Conservation (phyloP, 2,888 invertebrate species). For the Xylophagus ater region DNA sequence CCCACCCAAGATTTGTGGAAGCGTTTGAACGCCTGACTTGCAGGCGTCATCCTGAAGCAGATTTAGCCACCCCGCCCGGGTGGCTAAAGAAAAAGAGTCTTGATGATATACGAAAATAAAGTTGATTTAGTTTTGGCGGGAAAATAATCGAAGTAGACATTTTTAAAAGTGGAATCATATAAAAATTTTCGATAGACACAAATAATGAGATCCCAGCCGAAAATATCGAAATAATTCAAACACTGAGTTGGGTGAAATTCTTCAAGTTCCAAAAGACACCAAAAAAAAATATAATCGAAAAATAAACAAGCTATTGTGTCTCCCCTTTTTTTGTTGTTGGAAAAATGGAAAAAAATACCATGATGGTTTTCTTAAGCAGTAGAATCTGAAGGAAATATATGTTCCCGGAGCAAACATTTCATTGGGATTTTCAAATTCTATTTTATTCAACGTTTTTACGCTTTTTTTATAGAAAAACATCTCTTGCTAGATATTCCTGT, state of each 20-base stretch:
- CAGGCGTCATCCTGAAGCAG: too few relatives aligned
- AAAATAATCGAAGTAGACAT: too few relatives aligned
- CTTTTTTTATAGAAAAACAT: not conserved
- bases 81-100: too few relatives aligned
- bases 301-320: not conserved
- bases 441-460: not conserved
- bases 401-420: too few relatives aligned
- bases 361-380: not conserved
- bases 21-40: too few relatives aligned
- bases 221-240: constrained; percentile 17
- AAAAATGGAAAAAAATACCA: not conserved
- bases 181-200: not conserved
- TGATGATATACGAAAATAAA: too few relatives aligned
- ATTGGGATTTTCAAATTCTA: not conserved
- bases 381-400: too few relatives aligned
- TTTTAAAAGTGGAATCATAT: not conserved
- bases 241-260: constrained; percentile 6
- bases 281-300: too few relatives aligned
- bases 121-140: too few relatives aligned
- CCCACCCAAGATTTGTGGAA: too few relatives aligned
- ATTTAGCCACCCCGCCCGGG: too few relatives aligned
- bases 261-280: constrained; percentile 7
- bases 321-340: not conserved
- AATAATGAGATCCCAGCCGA: constrained; percentile 9
- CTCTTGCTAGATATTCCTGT: not conserved